These are phyloP conservation scores for Cephus spinipes DNA, from an alignment of 2,888 invertebrate species.

Conservation along the genomic window DNA sequence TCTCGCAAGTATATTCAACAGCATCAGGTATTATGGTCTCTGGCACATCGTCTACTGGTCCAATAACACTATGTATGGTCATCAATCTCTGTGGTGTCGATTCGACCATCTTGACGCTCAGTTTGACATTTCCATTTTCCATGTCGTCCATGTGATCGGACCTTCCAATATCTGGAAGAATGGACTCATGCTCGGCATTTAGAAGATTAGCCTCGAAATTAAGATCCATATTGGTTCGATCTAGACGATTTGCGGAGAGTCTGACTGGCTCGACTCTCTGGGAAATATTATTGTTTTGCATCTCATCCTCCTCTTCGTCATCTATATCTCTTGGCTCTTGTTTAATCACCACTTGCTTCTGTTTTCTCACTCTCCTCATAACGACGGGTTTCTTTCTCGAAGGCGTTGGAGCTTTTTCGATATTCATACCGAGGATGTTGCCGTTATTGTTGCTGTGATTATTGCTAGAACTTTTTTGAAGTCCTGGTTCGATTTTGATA, in stretches of 20 bases:
- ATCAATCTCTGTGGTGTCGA: constrained; percentile 43
- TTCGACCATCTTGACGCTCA: constrained; percentile 57
- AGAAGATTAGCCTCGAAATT: constrained; percentile 57
- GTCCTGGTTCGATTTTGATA: constrained; percentile 36
- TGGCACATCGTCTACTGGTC: constrained; percentile 66
- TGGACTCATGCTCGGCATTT: constrained; percentile 48
- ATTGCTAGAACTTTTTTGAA: constrained; percentile 33
- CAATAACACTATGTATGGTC: constrained; percentile 43
- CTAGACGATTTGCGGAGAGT: constrained; percentile 40
- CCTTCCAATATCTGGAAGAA: constrained; percentile 51
- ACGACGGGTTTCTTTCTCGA: constrained; percentile 29
- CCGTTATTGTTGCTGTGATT: constrained; percentile 59
- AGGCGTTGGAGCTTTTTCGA: constrained; percentile 34
- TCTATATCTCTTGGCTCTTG: constrained; percentile 46
- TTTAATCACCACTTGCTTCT: constrained; percentile 43
- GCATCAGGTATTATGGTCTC: constrained; percentile 69
- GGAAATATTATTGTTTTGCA: constrained; percentile 39
- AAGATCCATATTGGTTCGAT: constrained; percentile 54
- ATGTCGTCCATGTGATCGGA: constrained; percentile 38
- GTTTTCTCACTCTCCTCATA: constrained; percentile 39
- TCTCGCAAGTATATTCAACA: constrained; percentile 81
- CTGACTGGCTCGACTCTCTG: constrained; percentile 6
- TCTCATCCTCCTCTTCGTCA: constrained; percentile 17
- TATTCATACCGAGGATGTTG: constrained; percentile 35
- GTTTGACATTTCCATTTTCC: constrained; percentile 46